A percentile compares a stretch with the other conserved stretches of the same genome.
Evolutionary conservation across 2,113 vertebrate genomes (phyloP).

Genomic region (Xiphorhynchus elegans): DNA sequence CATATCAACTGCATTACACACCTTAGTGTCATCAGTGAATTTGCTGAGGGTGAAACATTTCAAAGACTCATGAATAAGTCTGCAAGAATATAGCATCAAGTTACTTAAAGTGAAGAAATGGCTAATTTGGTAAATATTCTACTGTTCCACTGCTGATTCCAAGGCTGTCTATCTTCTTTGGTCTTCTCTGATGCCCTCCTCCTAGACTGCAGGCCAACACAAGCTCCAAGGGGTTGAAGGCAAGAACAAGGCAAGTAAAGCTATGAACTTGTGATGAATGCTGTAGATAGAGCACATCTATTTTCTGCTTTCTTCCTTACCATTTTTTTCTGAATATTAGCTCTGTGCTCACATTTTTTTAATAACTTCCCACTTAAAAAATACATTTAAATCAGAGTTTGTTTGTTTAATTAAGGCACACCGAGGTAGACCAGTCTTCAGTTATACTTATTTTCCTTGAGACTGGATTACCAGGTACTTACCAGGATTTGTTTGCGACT

Average conservation of each 20-base stretch:
- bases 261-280: not conserved
- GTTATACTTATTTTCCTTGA: not conserved
- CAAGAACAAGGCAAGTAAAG: not conserved
- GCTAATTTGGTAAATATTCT: not conserved
- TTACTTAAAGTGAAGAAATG: slow-evolving; percentile 25
- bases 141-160: not conserved
- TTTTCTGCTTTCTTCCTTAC: not conserved
- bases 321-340: not conserved
- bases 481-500: not conserved
- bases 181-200: not conserved
- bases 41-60: not conserved
- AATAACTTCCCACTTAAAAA: not conserved
- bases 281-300: not conserved
- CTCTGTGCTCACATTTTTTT: not conserved
- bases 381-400: not conserved
- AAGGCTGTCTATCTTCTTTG: not conserved
- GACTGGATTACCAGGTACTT: not conserved
- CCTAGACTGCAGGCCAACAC: not conserved
- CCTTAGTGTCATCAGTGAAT: not conserved
- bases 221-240: not conserved
- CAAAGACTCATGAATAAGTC: not conserved
- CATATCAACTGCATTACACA: not conserved
- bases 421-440: not conserved
- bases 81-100: not conserved
- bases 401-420: not conserved